A percentile compares a stretch with the other conserved stretches of the same genome.
phyloP scores from a whole-genome alignment of 2,797 vertebrate genomes.

The Prunella strophiata region DNA sequence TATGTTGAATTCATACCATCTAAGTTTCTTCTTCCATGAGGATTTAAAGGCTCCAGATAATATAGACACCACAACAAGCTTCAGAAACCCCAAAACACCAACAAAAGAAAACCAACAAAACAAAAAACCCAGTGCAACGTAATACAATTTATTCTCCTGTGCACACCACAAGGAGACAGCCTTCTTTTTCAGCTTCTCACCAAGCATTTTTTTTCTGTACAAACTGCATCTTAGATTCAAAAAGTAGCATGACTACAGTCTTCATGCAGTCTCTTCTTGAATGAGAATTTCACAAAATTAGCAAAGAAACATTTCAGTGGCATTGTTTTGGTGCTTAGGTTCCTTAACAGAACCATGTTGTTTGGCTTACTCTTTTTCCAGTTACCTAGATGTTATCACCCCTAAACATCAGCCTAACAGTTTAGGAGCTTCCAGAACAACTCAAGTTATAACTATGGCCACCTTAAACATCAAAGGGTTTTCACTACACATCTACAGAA shows the following conservation, averaged over 20 bases:
- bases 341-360: not conserved
- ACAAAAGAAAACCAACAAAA: not conserved
- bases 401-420: not conserved
- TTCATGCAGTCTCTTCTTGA: not conserved
- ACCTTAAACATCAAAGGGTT: not conserved
- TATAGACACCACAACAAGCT: rapidly evolving
- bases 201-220: not conserved
- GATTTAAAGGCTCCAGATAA: not conserved
- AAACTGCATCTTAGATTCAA: not conserved
- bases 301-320: not conserved
- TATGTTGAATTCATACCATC: not conserved
- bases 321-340: not conserved
- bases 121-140: rapidly evolving
- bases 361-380: too few species aligned
- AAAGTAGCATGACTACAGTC: not conserved
- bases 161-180: not conserved
- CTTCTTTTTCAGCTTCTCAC: not conserved
- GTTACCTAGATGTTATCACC: not conserved
- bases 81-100: not conserved
- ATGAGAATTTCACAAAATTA: not conserved
- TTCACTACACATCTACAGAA: not conserved
- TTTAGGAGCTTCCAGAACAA: not conserved
- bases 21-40: not conserved
- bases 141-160: not conserved
- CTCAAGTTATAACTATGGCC: not conserved